Base-by-base conservation (phyloP, 2,888 invertebrate genomes). In the Drosophila aldrichi region DNA sequence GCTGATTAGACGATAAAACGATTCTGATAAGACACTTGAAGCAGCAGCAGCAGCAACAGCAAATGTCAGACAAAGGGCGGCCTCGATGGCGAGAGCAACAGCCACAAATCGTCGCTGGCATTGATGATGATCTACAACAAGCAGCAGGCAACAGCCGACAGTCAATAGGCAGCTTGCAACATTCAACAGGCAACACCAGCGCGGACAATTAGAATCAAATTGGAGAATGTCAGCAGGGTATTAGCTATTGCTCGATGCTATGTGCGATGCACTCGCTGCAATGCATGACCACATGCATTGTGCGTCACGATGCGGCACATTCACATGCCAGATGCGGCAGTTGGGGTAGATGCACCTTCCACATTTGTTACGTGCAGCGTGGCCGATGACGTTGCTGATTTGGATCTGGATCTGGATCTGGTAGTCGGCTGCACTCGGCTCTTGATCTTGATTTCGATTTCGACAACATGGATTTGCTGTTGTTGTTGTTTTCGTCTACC, bases 361-460 rank as follows among this genome's bases (percentile, higher is more conserved):
- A 76, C 76, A 76, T 82, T 82, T 81, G 81, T 83, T 83, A 81
- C 81, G 83, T 81, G 79, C 80, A 80, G 83, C 77, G 79, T 81
- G 86, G 75, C 82, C 76, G 80, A 88, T 88, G 85, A 85, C 81
- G 81, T 70, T 74, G 80, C 84, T 77, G 85, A 82, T 84, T 78
- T 65, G 60, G 77, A 81, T 82, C 83, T 75, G 59, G 56, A 57
- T 61, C 54, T 65, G 65, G 48, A 55, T 55, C 67, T 65, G 62
- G 55, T 61, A 16, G 36, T 38, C 52, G 66, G 22, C 58, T 36
- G 49, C 49, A 62, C 74, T 76, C 58, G 56, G 83, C 71, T 72
- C 79, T 87, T 87, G 88, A 87, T 87, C 86, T 87, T 87, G 85
- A 86, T 86, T 87, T 87, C 87, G 86, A 86, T 86, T 83, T 87